phyloP scores from a whole-genome alignment of 2,888 invertebrate species.

The Kryphioiulus occultus region DNA sequence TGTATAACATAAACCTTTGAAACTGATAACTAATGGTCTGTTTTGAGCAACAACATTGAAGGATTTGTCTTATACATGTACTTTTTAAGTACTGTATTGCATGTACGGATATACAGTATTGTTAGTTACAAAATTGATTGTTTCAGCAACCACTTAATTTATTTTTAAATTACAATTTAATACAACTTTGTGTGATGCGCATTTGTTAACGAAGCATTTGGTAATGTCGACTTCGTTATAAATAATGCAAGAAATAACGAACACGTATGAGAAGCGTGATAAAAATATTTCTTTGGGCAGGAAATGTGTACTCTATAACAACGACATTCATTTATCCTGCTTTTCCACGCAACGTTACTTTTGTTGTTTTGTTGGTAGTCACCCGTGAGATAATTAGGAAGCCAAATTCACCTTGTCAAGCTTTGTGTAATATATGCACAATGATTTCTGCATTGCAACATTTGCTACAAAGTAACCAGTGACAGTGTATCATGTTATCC shows the following conservation, averaged over 20 bases:
- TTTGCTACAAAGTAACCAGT: background rate
- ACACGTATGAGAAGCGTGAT: background rate
- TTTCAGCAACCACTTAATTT: no score
- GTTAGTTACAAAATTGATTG: no score
- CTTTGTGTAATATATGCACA: background rate
- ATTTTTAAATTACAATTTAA: background rate
- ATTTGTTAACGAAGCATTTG: background rate
- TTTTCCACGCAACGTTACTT: background rate
- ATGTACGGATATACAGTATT: no score
- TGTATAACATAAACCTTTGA: no score
- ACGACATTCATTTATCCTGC: slow-evolving; percentile 17
- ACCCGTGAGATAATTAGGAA: background rate
- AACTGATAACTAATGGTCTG: no score
- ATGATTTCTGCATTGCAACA: no score
- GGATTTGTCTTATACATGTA: no score
- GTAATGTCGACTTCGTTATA: background rate
- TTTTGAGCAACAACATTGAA: no score
- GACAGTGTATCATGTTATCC: background rate
- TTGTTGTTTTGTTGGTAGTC: background rate
- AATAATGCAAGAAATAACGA: background rate
- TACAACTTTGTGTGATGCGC: background rate
- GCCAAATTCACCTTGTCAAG: background rate
- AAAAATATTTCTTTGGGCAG: background rate
- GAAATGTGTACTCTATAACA: background rate
- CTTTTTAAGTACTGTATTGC: no score